phyloP scores from a whole-genome alignment of 2,113 vertebrate genomes.

The Gnathonemus longibarbis region DNA sequence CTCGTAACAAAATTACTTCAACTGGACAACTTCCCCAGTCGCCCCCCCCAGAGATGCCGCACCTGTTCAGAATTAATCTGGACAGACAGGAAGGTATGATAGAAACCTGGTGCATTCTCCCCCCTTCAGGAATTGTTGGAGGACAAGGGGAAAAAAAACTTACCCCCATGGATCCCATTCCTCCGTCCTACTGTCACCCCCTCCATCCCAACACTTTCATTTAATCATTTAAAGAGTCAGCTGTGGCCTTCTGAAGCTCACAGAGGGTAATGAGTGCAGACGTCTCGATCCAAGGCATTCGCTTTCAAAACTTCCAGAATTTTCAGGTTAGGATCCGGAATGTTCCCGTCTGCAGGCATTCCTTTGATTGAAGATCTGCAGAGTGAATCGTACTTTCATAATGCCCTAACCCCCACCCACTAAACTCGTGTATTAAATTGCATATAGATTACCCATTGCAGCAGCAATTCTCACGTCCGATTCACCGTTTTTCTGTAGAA shows the following conservation, averaged over 20 bases:
- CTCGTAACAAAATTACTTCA: neutral
- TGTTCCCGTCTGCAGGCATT: neutral
- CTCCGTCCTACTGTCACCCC: neutral
- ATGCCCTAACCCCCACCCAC: neutral
- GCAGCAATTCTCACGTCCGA: neutral
- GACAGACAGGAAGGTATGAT: neutral
- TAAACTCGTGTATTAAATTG: neutral
- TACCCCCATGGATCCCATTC: neutral
- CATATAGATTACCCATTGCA: neutral
- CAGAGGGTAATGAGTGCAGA: neutral
- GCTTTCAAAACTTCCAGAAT: neutral
- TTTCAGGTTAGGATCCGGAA: neutral
- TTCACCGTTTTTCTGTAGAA: neutral
- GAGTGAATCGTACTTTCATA: neutral
- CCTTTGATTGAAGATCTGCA: neutral
- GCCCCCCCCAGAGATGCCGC: neutral
- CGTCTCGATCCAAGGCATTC: neutral
- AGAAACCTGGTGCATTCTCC: neutral
- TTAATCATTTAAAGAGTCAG: neutral
- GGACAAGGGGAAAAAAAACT: neutral
- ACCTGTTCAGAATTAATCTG: neutral
- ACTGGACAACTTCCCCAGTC: neutral
- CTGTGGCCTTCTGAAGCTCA: neutral
- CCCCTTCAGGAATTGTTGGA: neutral
- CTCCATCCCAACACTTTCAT: neutral